Evolutionary conservation across 2,888 invertebrate genomes (phyloP).

Genomic region (Melanostoma scalare): DNA sequence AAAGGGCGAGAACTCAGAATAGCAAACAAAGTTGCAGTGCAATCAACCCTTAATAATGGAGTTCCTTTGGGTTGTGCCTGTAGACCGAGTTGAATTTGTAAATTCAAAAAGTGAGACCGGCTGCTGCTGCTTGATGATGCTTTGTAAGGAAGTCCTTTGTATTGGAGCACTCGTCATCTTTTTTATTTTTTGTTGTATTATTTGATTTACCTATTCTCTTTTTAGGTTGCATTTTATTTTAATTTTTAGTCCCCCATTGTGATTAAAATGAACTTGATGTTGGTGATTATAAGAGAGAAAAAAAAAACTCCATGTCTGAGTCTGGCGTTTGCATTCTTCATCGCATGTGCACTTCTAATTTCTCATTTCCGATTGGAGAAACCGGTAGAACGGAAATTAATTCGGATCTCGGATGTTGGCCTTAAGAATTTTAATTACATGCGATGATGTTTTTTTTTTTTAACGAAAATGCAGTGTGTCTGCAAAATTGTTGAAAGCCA

Average conservation of each 20-base stretch:
- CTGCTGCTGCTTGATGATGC: conserved; percentile 43
- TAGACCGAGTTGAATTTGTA: conserved; percentile 28
- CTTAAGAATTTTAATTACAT: conserved; percentile 60
- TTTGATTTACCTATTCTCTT: conserved; percentile 19
- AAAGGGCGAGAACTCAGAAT: conserved; percentile 33
- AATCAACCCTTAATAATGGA: conserved; percentile 68
- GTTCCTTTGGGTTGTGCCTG: conserved; percentile 59
- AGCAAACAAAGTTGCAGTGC: conserved; percentile 63
- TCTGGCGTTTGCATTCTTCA: conserved; percentile 67
- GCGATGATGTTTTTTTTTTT: no score
- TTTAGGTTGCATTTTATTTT: conserved; percentile 54
- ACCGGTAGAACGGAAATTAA: conserved; percentile 70
- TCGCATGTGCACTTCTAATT: conserved; percentile 68
- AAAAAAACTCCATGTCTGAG: conserved; percentile 55
- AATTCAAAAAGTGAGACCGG: conserved; percentile 57
- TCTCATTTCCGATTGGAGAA: conserved; percentile 63
- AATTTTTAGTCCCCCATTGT: conserved; percentile 66
- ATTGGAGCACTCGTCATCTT: conserved; percentile 43
- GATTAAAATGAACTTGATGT: conserved; percentile 63
- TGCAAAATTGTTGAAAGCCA: background rate
- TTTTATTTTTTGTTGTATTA: conserved; percentile 16
- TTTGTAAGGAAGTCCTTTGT: conserved; percentile 70
- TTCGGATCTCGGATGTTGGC: conserved; percentile 52
- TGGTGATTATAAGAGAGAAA: conserved; percentile 8
- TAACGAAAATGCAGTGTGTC: background rate